Base-by-base conservation (phyloP, 2,888 invertebrate species). In the Pseudococcus longispinus region DNA sequence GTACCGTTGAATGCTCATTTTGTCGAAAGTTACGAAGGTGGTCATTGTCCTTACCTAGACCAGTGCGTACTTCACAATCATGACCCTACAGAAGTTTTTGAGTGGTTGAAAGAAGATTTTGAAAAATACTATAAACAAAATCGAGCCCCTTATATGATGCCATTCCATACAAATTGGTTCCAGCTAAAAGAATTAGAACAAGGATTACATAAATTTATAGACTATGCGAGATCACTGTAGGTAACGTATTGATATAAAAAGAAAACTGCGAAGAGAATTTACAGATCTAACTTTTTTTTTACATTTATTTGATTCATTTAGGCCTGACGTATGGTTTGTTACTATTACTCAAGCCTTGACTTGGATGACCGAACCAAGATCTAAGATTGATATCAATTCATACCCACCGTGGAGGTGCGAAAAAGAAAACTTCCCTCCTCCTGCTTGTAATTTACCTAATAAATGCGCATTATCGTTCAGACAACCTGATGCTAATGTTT, bases 141-240 rank as follows among this genome's bases (percentile, higher is more conserved):
- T 91, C 93, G 95, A 88, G 96, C 97, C 0, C 96, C 97, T 0
- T 97, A 97, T 91, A 96, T 97, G 96, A 96, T 97, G 96, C 94
- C 97, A 0, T 95, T 97, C 94, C 98, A 98, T 90, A 97, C 98
- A 0, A 97, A 97, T 91, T 98, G 98, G 98, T 98, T 98, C 92
- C 96, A 95, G 90, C 96, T 95, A 89, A 96, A 95, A 90, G 95
- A 94, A 89, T 92, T 96, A 15, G 96, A 96, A 90, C 92, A 92
- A 88, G 97, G 97, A 26, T 92, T 97, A 1, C 95, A 95, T 89
- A 96, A 96, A 91, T 97, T 97, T 91, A 91, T 97, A 88, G 94
- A 95, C 89, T 97, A 96, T 95, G 94, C 95, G 0, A 91, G 94
- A 70, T 93, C 93, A 89, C 91, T 94, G 95, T 95, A 91, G 93